Evolutionary conservation across 1,140 invertebrate species (phyloP).

Genomic region (Drosophila micromelanica): DNA sequence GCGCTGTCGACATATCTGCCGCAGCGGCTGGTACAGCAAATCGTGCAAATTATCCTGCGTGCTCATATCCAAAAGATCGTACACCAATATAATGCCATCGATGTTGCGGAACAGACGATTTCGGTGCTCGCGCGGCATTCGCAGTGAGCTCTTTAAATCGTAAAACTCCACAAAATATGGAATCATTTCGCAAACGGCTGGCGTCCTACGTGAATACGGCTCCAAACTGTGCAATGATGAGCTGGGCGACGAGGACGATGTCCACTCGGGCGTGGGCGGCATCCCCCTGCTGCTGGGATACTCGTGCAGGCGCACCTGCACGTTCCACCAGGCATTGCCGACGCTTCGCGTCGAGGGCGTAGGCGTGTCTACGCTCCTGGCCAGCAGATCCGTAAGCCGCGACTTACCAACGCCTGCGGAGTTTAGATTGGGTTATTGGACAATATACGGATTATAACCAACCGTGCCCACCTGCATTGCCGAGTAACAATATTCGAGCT

Average conservation of each 20-base stretch:
- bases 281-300: conserved; percentile 21
- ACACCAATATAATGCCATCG: conserved; percentile 64
- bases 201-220: not conserved
- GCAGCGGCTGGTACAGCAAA: conserved; percentile 55
- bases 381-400: conserved; percentile 56
- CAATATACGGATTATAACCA: no score
- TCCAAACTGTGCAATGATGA: conserved; percentile 1
- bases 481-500: conserved; percentile 53
- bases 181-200: conserved; percentile 22
- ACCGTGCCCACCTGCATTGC: conserved; percentile 42
- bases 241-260: conserved; percentile 41
- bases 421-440: not conserved
- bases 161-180: conserved; percentile 64
- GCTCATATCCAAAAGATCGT: conserved; percentile 46
- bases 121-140: conserved; percentile 28
- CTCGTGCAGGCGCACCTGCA: conserved; percentile 62
- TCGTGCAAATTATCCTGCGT: conserved; percentile 61
- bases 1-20: conserved; percentile 49
- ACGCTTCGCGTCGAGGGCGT: conserved; percentile 41
- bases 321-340: conserved; percentile 36
- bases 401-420: conserved; percentile 61
- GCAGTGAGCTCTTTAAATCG: conserved; percentile 44
- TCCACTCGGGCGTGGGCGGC: conserved; percentile 54
- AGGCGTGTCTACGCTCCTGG: conserved; percentile 48
- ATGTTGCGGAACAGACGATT: conserved; percentile 46